Percentiles rank a stretch among this genome's conserved stretches.
Evolutionary conservation across 2,113 vertebrate species (phyloP).

Genomic region (Dasyurus viverrinus): DNA sequence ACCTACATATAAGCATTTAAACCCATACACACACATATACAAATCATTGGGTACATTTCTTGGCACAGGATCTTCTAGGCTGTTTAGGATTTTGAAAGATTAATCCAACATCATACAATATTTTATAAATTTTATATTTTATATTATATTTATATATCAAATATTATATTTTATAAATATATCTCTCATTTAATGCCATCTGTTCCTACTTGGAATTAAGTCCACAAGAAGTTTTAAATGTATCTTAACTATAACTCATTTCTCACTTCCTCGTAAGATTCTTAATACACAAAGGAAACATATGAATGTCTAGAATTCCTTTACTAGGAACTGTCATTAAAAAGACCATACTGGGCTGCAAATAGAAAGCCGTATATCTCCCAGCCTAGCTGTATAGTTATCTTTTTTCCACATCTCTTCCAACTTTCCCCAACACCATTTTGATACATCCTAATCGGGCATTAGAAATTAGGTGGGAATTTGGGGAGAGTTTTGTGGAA

Average conservation of each 20-base stretch:
- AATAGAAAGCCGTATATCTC: not conserved
- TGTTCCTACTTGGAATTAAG: not conserved
- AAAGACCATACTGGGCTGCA: not conserved
- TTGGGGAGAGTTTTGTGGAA: not conserved
- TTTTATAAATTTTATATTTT: no score
- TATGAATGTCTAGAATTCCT: not conserved
- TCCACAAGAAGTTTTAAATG: not conserved
- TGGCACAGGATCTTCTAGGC: not conserved
- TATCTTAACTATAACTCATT: not conserved
- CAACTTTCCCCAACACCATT: not conserved
- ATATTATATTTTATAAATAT: not conserved
- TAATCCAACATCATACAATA: not conserved
- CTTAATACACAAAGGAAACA: not conserved
- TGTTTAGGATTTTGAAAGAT: not conserved
- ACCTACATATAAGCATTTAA: not conserved
- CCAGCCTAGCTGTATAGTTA: not conserved
- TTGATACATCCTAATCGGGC: accelerated
- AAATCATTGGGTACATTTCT: not conserved
- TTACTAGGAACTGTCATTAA: not conserved
- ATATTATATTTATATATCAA: no score
- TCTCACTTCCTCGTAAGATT: not conserved
- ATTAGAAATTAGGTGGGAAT: not conserved
- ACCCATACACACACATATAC: not conserved
- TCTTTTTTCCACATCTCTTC: not conserved
- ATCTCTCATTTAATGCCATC: not conserved